These are phyloP conservation scores for Platerodrilus igneus DNA, from an alignment of 2,888 invertebrate species.

Conservation along the genomic window DNA sequence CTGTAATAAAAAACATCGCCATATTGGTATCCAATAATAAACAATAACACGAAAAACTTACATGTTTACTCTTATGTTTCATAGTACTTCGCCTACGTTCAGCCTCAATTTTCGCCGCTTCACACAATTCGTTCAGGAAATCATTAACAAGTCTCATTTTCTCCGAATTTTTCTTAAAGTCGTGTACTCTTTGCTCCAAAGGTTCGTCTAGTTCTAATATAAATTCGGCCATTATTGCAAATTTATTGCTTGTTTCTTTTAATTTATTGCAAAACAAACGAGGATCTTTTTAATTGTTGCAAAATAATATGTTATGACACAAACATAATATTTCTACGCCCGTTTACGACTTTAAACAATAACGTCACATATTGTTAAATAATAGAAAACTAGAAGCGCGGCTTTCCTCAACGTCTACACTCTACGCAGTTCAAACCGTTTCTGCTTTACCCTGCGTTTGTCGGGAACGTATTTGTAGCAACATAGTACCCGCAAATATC, in stretches of 20 bases:
- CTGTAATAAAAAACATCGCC: conserved; percentile 32
- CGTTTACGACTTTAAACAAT: no score
- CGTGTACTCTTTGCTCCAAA: conserved; percentile 40
- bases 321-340: no score
- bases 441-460: no score
- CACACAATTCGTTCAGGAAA: conserved; percentile 44
- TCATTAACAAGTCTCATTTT: conserved; percentile 45
- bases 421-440: no score
- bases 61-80: conserved; percentile 40
- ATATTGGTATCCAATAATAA: conserved; percentile 1
- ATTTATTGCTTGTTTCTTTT: conserved; percentile 21
- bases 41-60: conserved; percentile 31
- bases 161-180: conserved; percentile 45
- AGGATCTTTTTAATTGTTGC: no score
- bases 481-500: no score
- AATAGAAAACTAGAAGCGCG: no score
- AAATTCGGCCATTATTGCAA: conserved; percentile 37
- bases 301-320: no score
- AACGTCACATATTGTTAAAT: no score
- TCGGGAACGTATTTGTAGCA: no score
- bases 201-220: conserved; percentile 39
- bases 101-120: conserved; percentile 44
- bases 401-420: no score
- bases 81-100: conserved; percentile 35
- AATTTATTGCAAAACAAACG: no score